Evolutionary conservation across 2,113 vertebrate species (phyloP).

Genomic region (Scomber colias): DNA sequence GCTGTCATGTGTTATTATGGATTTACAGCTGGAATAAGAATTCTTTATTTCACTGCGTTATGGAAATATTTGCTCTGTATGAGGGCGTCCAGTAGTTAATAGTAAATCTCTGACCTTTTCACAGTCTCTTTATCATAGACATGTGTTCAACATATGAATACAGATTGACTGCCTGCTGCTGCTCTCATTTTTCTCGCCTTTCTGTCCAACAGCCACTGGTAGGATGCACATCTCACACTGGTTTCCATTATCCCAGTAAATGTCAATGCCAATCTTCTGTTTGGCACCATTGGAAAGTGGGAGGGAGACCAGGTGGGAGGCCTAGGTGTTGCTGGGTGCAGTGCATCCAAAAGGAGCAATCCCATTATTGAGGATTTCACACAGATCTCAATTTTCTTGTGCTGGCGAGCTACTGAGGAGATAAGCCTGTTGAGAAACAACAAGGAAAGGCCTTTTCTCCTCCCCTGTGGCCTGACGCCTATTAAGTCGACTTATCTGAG

Average conservation of each 20-base stretch:
- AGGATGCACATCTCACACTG: constrained; percentile 66
- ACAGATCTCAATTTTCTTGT: constrained; percentile 40
- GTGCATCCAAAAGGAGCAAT: constrained; percentile 39
- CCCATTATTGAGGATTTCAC: constrained; percentile 64
- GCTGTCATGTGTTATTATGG: background rate
- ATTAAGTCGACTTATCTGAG: constrained; percentile 40
- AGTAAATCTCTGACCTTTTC: constrained; percentile 58
- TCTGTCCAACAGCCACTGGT: constrained; percentile 47
- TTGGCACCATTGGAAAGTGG: constrained; percentile 41
- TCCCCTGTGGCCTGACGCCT: constrained; percentile 19
- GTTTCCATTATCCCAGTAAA: constrained; percentile 77
- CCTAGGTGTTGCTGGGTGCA: background rate
- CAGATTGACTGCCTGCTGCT: constrained; percentile 56
- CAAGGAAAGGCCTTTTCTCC: background rate
- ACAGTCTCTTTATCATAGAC: constrained; percentile 47
- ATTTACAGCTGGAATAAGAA: constrained; percentile 15
- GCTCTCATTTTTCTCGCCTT: constrained; percentile 36
- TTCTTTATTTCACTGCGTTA: constrained; percentile 18
- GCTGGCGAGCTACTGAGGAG: constrained; percentile 18
- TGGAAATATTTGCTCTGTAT: constrained; percentile 15
- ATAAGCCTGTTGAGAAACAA: constrained; percentile 43
- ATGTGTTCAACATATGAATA: constrained; percentile 63
- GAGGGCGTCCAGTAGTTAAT: constrained; percentile 29
- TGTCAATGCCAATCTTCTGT: constrained; percentile 64
- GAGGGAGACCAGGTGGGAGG: constrained; percentile 26